Percentiles rank a stretch among this genome's conserved stretches.
phyloP scores from a whole-genome alignment of 2,888 invertebrate species.

The Busseola fusca region DNA sequence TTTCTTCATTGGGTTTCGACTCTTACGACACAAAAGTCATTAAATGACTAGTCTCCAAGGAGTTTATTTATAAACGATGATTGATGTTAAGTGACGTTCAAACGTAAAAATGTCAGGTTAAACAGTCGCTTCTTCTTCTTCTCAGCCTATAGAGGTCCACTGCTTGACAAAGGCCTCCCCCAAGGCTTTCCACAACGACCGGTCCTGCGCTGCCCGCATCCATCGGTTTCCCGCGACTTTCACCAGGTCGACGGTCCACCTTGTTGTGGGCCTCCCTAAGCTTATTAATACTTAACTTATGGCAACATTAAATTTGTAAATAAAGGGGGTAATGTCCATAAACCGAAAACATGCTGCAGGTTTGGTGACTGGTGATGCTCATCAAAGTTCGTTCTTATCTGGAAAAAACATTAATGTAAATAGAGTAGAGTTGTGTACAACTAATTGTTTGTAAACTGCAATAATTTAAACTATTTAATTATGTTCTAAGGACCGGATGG shows the following conservation, averaged over 20 bases:
- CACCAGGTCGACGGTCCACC: no score
- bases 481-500: constrained; percentile 4
- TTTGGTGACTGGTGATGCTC: no score
- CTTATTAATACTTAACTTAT: no score
- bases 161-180: no score
- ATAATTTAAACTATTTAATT: background rate
- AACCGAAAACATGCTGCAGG: background rate
- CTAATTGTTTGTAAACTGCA: constrained; percentile 19
- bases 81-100: background rate
- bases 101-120: no score
- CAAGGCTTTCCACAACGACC: no score
- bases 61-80: background rate
- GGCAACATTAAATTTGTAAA: no score
- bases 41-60: background rate
- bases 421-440: background rate
- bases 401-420: background rate
- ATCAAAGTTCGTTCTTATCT: background rate
- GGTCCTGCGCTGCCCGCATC: no score
- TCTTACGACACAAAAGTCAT: background rate
- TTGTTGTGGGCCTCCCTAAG: no score
- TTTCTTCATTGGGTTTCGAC: background rate
- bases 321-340: background rate
- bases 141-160: no score
- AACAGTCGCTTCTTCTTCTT: no score
- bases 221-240: no score